Evolutionary conservation across 2,888 invertebrate genomes (phyloP).

Genomic region (Erebia aethiops): DNA sequence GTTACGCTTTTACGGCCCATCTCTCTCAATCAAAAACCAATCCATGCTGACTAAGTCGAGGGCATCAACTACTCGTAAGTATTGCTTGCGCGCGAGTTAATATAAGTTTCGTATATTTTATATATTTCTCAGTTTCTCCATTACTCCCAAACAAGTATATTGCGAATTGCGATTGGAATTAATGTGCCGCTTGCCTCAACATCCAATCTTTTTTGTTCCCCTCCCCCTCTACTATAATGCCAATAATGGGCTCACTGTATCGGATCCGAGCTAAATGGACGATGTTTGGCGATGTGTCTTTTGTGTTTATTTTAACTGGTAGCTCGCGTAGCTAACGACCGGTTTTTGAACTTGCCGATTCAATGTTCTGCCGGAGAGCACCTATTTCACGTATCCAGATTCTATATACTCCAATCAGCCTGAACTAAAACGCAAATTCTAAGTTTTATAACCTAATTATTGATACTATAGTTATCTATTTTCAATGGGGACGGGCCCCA

Average conservation of each 20-base stretch:
- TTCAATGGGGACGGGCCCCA: too few species aligned
- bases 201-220: constrained; percentile 59
- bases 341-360: constrained; percentile 25
- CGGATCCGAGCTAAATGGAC: constrained; percentile 46
- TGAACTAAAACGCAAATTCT: too few species aligned
- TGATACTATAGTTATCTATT: too few species aligned
- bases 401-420: neutral
- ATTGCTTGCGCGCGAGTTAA: too few species aligned
- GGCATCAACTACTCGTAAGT: too few species aligned
- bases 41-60: too few species aligned
- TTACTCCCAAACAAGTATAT: constrained; percentile 55
- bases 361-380: neutral
- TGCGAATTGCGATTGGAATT: constrained; percentile 67
- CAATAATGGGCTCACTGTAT: constrained; percentile 59
- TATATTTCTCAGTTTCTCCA: constrained; percentile 59
- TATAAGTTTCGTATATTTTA: neutral
- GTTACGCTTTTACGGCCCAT: too few species aligned
- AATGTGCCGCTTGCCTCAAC: constrained; percentile 67
- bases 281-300: constrained; percentile 42
- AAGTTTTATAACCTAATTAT: too few species aligned
- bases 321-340: constrained; percentile 28
- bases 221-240: constrained; percentile 54
- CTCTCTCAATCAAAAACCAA: too few species aligned
- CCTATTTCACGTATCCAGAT: neutral
- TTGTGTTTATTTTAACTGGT: constrained; percentile 37